Conservation (phyloP, 2,113 vertebrate genomes). For the Thamnaconus septentrionalis region DNA sequence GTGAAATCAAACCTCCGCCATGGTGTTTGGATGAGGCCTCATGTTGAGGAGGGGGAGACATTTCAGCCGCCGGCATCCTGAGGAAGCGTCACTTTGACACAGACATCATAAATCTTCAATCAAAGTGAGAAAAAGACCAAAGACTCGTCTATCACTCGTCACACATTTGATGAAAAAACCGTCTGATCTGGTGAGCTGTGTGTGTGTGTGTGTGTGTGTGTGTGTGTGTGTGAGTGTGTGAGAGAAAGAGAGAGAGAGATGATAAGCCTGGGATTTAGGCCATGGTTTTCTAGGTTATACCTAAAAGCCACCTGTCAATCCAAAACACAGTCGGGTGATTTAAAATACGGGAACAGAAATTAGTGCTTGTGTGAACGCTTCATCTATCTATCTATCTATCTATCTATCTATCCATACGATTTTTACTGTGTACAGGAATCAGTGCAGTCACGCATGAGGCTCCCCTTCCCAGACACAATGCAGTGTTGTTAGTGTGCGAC, state of each 20-base stretch:
- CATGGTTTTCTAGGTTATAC: slow-evolving; percentile 60
- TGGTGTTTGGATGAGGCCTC: slow-evolving; percentile 10
- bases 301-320: slow-evolving; percentile 60
- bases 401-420: too few species aligned
- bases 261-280: slow-evolving; percentile 57
- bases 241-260: background rate
- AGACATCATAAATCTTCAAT: slow-evolving; percentile 1
- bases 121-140: slow-evolving; percentile 21
- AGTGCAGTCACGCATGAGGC: too few species aligned
- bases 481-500: too few species aligned
- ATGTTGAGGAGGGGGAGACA: slow-evolving; percentile 45
- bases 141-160: slow-evolving; percentile 39
- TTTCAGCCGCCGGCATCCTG: slow-evolving; percentile 39
- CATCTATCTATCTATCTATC: too few species aligned
- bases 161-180: slow-evolving; percentile 4
- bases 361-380: slow-evolving; percentile 3
- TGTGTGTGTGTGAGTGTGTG: background rate
- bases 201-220: slow-evolving; percentile 11
- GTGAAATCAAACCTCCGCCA: slow-evolving; percentile 5
- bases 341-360: slow-evolving; percentile 48
- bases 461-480: too few species aligned
- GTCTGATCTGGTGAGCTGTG: background rate
- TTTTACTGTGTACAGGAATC: too few species aligned
- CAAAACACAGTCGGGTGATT: slow-evolving; percentile 43
- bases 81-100: slow-evolving; percentile 59